Base-by-base conservation (phyloP, 64 coral and sea anemone genomes). In the Astreopora myriophthalma region DNA sequence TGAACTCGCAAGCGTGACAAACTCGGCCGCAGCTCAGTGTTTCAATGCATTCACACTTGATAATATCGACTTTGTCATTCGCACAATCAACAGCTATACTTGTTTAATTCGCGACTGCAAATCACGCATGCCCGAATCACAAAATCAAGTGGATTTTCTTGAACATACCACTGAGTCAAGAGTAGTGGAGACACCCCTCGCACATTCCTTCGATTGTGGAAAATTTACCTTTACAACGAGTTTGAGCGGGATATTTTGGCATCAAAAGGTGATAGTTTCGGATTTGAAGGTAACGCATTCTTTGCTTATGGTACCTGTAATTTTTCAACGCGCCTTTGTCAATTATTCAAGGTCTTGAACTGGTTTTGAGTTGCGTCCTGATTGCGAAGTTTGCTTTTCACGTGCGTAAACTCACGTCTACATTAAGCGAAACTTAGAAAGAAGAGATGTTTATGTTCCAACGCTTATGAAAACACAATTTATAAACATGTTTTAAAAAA, bases 91-190 rank as follows among this genome's bases (percentile, higher is more conserved):
- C 39, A n/a, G n/a, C n/a, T n/a, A n/a, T 83, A 30, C 38, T 62
- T 83, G 34, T 83, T 33, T 83, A 55, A 3, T 55, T 16, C 79
- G 20, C 58, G 39, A 16, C 6, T 13, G 24, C 20, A 79, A 64
- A 83, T 64, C 52, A 83, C 79, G 79, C 79, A 83, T 83, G 79
- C 79, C 39, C 79, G 14, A 25, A 36, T 9, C 57, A 24, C 61
- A 64, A 46, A 46, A 64, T 64, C 61, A 7, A 3, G 20, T 19
- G 23, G 23, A 25, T 25, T 6, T 64, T 26, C 24, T 24, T 17
- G 24, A 26, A 64, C 23, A 8, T 17, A 12, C 52, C n/a, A n/a
- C 11, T 0, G 11, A 44, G 40, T 44, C 40, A 44, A 44, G 13
- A 55, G 3, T 14, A 19, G 13, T 13, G 51, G 17, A 55, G 17